Evolutionary conservation across 37 sponge, comb jelly and placozoan genomes (phyloP).

Genomic region (Oopsacas minuta): DNA sequence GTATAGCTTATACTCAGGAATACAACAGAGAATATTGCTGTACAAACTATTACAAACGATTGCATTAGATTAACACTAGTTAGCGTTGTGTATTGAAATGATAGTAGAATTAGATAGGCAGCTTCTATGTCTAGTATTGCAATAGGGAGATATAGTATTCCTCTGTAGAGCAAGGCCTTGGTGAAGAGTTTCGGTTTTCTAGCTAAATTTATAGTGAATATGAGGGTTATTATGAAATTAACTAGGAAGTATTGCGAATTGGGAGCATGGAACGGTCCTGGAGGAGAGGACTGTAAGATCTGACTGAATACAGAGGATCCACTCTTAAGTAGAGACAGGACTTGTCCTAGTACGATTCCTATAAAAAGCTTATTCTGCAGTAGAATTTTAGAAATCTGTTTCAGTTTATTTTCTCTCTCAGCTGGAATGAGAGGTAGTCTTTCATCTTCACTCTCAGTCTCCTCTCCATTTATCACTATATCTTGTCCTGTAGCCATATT

Average conservation of each 20-base stretch:
- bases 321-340: conserved; percentile 50
- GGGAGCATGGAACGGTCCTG: conserved; percentile 33
- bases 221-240: conserved; percentile 35
- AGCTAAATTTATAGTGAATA: conserved; percentile 38
- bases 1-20: conserved; percentile 52
- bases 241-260: conserved; percentile 45
- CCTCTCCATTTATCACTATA: background rate
- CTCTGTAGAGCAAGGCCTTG: conserved; percentile 34
- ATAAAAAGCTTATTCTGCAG: background rate
- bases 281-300: conserved; percentile 22
- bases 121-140: conserved; percentile 65
- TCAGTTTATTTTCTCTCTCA: background rate
- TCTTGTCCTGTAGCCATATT: background rate
- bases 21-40: conserved; percentile 60
- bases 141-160: conserved; percentile 58
- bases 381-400: background rate
- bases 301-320: conserved; percentile 55
- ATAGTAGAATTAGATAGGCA: conserved; percentile 47
- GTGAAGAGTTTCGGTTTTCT: conserved; percentile 23
- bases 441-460: background rate
- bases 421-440: background rate
- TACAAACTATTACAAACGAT: conserved; percentile 43
- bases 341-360: conserved; percentile 20
- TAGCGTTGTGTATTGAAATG: conserved; percentile 72
- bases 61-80: conserved; percentile 73